These are phyloP conservation scores for Gadus macrocephalus DNA, from an alignment of 2,113 vertebrate genomes.

Conservation along the genomic window DNA sequence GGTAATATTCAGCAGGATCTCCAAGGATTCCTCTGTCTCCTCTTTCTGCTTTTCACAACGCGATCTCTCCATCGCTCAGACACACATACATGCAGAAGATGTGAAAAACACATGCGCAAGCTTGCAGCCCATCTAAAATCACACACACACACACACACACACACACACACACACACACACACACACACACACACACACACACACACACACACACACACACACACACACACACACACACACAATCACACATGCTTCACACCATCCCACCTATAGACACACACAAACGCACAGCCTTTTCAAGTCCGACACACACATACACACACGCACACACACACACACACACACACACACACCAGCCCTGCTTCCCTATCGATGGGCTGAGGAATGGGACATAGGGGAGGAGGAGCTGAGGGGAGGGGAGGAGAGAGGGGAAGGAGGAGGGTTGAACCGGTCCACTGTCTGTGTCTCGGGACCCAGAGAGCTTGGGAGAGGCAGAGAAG, in stretches of 20 bases:
- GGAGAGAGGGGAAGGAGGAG: slow-evolving; percentile 14
- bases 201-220: slow-evolving; percentile 1
- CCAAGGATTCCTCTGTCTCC: slow-evolving; percentile 27
- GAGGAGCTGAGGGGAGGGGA: slow-evolving; percentile 9
- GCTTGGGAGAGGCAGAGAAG: slow-evolving; percentile 13
- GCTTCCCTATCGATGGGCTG: slow-evolving; percentile 56
- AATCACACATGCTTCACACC: slow-evolving; percentile 14
- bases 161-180: not conserved
- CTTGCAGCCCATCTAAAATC: slow-evolving; percentile 13
- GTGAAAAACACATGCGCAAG: no score
- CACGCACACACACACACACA: slow-evolving; percentile 43
- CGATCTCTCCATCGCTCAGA: not conserved
- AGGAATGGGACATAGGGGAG: slow-evolving; percentile 40
- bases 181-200: slow-evolving; percentile 5
- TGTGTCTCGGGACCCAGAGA: slow-evolving; percentile 35
- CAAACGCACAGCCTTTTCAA: not conserved
- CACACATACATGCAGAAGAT: slow-evolving; percentile 22
- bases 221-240: slow-evolving; percentile 34
- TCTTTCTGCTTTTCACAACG: slow-evolving; percentile 10
- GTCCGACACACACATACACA: slow-evolving; percentile 15
- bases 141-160: slow-evolving; percentile 6
- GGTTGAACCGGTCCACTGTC: slow-evolving; percentile 40
- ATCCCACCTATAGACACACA: not conserved
- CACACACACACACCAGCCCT: slow-evolving; percentile 50
- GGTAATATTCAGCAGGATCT: slow-evolving; percentile 42